A percentile compares a stretch with the other conserved stretches of the same genome.
Conservation (phyloP, 2,797 vertebrate species). For the Moxostoma hubbsi region DNA sequence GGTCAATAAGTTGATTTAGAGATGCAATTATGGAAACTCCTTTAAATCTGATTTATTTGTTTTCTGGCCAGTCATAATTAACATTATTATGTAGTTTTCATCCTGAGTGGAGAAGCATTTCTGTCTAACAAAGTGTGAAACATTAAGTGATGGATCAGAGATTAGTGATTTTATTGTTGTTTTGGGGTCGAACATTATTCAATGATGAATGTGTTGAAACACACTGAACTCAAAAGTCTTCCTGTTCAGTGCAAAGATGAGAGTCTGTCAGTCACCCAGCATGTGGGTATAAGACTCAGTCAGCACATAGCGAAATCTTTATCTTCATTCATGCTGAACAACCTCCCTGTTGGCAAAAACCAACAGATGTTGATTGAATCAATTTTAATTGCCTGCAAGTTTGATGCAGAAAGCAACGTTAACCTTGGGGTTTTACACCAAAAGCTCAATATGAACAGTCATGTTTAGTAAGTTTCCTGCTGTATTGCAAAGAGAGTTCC, state of each 20-base stretch:
- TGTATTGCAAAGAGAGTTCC: too few species aligned
- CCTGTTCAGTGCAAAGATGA: slow-evolving; percentile 19
- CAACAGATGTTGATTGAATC: slow-evolving; percentile 9
- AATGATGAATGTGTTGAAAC: slow-evolving; percentile 9
- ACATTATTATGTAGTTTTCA: slow-evolving; percentile 13
- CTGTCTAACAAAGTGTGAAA: background rate
- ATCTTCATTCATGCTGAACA: slow-evolving; percentile 19
- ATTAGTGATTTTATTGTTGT: background rate
- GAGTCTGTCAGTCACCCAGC: slow-evolving; percentile 21
- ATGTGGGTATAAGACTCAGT: slow-evolving; percentile 13
- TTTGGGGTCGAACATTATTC: background rate
- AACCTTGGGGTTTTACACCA: too few species aligned
- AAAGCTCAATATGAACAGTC: background rate
- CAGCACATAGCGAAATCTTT: slow-evolving; percentile 10
- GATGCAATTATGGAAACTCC: slow-evolving; percentile 32
- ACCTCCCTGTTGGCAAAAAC: background rate
- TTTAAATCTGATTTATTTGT: slow-evolving; percentile 22
- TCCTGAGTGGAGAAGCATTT: background rate
- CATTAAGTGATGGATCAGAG: slow-evolving; percentile 18
- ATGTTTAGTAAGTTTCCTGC: background rate
- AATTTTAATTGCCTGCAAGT: slow-evolving; percentile 6
- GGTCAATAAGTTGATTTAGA: slow-evolving; percentile 33
- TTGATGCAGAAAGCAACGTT: background rate
- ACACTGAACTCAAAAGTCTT: slow-evolving; percentile 11
- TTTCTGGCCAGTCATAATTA: slow-evolving; percentile 19